These are phyloP conservation scores for Cuniculus paca DNA, from an alignment of 2,797 vertebrate genomes.

Conservation along the genomic window DNA sequence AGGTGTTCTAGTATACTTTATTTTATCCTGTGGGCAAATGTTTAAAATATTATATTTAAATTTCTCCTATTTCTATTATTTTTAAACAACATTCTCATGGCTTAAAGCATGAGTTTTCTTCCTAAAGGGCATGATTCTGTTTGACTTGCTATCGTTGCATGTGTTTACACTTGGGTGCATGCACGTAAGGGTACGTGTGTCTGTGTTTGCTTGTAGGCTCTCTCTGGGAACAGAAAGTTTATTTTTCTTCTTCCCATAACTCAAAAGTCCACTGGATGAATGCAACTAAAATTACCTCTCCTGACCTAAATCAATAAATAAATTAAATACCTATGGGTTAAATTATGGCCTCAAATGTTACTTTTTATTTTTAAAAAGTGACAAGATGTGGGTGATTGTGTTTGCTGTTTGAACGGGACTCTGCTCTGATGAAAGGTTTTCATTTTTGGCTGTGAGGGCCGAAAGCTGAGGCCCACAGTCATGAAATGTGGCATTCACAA, in stretches of 20 bases:
- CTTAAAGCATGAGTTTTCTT: conserved; percentile 11
- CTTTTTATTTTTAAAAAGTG: conserved; percentile 67
- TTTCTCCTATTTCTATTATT: conserved; percentile 44
- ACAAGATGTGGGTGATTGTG: conserved; percentile 61
- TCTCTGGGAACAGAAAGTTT: conserved; percentile 56
- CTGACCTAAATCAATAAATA: conserved; percentile 57
- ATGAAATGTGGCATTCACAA: conserved; percentile 47
- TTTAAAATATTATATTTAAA: conserved; percentile 56
- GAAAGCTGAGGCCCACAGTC: conserved; percentile 31
- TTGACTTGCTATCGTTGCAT: neutral
- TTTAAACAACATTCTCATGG: conserved; percentile 54
- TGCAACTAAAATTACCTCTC: conserved; percentile 69
- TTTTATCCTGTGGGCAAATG: conserved; percentile 57
- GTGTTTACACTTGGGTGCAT: neutral
- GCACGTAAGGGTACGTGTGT: neutral
- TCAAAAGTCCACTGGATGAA: conserved; percentile 53
- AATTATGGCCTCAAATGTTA: conserved; percentile 56
- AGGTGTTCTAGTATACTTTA: conserved; percentile 19
- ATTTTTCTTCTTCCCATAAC: conserved; percentile 67
- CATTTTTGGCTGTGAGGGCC: conserved; percentile 29
- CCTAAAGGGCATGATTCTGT: neutral
- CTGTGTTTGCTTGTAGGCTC: neutral
- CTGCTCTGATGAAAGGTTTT: conserved; percentile 17
- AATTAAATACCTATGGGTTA: conserved; percentile 57
- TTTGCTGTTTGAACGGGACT: conserved; percentile 40